phyloP scores from a whole-genome alignment of 2,797 vertebrate species.

The Siniperca obscura region DNA sequence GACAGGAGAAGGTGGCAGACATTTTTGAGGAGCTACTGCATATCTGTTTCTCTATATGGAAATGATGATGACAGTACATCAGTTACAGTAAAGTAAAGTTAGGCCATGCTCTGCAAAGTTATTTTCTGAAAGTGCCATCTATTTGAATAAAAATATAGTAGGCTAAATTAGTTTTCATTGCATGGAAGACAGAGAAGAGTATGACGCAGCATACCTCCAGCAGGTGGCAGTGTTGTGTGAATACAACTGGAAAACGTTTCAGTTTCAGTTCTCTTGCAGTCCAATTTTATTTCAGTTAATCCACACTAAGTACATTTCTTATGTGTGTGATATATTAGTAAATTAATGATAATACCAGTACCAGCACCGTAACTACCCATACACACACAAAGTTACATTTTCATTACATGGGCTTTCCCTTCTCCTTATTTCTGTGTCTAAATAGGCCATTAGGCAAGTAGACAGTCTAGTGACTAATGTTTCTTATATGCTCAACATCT shows the following conservation, averaged over 20 bases:
- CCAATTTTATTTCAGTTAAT: background rate
- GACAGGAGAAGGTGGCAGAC: background rate
- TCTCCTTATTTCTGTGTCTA: background rate
- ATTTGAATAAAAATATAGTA: background rate
- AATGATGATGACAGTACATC: background rate
- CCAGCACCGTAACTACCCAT: background rate
- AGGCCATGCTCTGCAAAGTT: background rate
- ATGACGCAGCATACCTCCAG: background rate
- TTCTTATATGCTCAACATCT: background rate
- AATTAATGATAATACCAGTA: background rate
- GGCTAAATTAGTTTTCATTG: conserved; percentile 2
- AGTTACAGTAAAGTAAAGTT: background rate
- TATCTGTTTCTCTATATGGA: background rate
- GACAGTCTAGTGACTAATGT: background rate
- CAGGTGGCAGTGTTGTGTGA: background rate
- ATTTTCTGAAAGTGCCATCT: too few relatives aligned
- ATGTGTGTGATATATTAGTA: background rate
- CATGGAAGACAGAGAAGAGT: background rate
- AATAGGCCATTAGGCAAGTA: background rate
- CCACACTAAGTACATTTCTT: background rate
- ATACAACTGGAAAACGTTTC: background rate
- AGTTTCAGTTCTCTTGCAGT: conserved; percentile 35
- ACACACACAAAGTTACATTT: background rate
- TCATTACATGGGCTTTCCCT: background rate
- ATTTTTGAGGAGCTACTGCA: background rate